Percentiles rank a stretch among this genome's conserved stretches.
Conservation (phyloP, 23 tunicate species). For the Clavelina lepadiformis region DNA sequence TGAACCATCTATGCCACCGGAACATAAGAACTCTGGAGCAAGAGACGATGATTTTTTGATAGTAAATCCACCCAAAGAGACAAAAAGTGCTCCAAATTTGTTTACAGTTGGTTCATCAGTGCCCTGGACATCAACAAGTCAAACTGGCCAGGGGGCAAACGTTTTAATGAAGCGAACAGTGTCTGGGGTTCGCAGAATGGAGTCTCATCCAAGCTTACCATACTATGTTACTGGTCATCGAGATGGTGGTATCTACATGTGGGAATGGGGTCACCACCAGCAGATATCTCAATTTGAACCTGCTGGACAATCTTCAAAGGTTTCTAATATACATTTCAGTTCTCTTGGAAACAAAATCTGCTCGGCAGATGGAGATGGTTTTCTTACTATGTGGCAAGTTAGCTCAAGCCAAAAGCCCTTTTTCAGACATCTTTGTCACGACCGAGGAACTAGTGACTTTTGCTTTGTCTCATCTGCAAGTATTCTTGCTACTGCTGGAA, state of each 20-base stretch:
- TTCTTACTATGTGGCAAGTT: constrained; percentile 77
- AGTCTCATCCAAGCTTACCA: constrained; percentile 89
- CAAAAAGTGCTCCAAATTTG: constrained; percentile 2
- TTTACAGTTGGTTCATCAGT: constrained; percentile 18
- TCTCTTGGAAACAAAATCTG: constrained; percentile 69
- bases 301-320: constrained; percentile 53
- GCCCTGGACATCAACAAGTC: constrained; percentile 40
- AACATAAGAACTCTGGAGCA: constrained; percentile 1
- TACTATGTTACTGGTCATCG: constrained; percentile 75
- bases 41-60: constrained; percentile 76
- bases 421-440: constrained; percentile 57
- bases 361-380: constrained; percentile 87
- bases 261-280: constrained; percentile 99
- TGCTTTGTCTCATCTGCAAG: constrained; percentile 81
- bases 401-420: constrained; percentile 44
- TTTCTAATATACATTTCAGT: constrained; percentile 68
- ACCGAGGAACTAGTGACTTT: constrained; percentile 65
- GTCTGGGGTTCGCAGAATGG: constrained; percentile 53
- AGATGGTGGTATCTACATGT: constrained; percentile 80
- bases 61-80: constrained; percentile 23
- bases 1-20: constrained; percentile 27
- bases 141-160: constrained; percentile 84
- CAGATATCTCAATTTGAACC: constrained; percentile 60
- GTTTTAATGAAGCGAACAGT: constrained; percentile 59
- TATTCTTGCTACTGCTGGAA: constrained; percentile 77